Conservation (phyloP, 2,888 invertebrate genomes). For the Zygaena filipendulae region DNA sequence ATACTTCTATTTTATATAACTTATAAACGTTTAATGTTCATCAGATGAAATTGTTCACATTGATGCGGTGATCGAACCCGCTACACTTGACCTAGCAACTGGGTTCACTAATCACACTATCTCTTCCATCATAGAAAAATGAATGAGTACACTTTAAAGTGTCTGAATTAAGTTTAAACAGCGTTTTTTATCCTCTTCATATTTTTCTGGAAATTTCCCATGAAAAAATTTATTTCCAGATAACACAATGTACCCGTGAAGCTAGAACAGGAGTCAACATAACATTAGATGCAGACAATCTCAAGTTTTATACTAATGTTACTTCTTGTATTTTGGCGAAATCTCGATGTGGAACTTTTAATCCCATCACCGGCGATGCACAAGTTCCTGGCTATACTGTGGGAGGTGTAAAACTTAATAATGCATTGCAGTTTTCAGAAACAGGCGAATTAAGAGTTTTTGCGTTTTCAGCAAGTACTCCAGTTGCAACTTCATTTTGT, state of each 20-base stretch:
- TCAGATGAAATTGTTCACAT: too few species aligned
- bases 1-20: too few species aligned
- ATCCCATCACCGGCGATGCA: constrained; percentile 73
- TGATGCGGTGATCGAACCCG: too few species aligned
- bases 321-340: constrained; percentile 74
- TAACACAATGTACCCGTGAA: constrained; percentile 63
- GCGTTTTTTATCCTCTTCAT: too few species aligned
- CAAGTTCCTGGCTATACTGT: constrained; percentile 61
- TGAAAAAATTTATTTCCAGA: too few species aligned
- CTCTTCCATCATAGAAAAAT: too few species aligned
- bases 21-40: too few species aligned
- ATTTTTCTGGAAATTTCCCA: too few species aligned
- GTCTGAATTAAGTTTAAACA: too few species aligned
- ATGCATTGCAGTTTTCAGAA: constrained; percentile 66
- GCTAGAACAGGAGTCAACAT: constrained; percentile 59
- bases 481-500: constrained; percentile 65
- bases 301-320: constrained; percentile 70
- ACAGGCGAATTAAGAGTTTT: constrained; percentile 65
- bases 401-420: constrained; percentile 46
- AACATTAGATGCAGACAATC: constrained; percentile 55
- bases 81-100: too few species aligned
- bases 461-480: constrained; percentile 59
- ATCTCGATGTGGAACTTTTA: constrained; percentile 69
- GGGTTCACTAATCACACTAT: too few species aligned
- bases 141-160: too few species aligned